Evolutionary conservation across 2,797 vertebrate genomes (phyloP), one percentile per base, ranked within the genome.

Genomic region (Neosalanx taihuensis): DNA sequence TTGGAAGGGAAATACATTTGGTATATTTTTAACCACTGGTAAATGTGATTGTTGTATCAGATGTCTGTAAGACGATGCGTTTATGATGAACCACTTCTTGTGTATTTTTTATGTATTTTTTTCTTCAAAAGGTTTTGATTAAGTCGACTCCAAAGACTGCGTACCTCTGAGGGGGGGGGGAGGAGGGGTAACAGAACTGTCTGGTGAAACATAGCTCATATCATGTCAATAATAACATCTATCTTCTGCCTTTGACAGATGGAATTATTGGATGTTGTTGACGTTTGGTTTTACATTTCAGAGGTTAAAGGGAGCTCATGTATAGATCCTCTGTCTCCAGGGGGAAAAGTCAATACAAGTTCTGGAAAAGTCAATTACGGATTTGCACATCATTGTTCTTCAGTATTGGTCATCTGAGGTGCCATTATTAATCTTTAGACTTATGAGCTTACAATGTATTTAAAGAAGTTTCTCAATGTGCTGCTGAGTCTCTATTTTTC

Each of bases 91-190:
- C 37, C 31, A 37, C 63, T 68, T 35, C 49, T 37, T 56, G 17
- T 31, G 29, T 29, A 64, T 3, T 59, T 49, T 31, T 64, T 33
- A 63, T 10, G 37, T 72, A 59, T 64, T 61, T 58, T 64, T 20
- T 60, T 70, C 26, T 65, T 56, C 70, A 66, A 72, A 73, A 64
- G 64, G 61, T 68, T 77, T 66, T 18, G 49, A 73, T 2, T 73
- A 64, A 71, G 72, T 10, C 69, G 68, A 81, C 72, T 69, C 87
- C 84, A 89, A 90, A 89, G 85, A 88, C 79, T 60, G 75, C 15
- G 63, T 74, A 87, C 69, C 70, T 79, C 67, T 26, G 23, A 26
- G 23, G 23, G 23, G 23, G 23, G 23, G 23, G 23, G 23, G 23
- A 1, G 23, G 23, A 1, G 23, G 23, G 23, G 23, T 15, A 49